phyloP scores from a whole-genome alignment of 1,140 invertebrate species.

The Philopotamus ludificatus region DNA sequence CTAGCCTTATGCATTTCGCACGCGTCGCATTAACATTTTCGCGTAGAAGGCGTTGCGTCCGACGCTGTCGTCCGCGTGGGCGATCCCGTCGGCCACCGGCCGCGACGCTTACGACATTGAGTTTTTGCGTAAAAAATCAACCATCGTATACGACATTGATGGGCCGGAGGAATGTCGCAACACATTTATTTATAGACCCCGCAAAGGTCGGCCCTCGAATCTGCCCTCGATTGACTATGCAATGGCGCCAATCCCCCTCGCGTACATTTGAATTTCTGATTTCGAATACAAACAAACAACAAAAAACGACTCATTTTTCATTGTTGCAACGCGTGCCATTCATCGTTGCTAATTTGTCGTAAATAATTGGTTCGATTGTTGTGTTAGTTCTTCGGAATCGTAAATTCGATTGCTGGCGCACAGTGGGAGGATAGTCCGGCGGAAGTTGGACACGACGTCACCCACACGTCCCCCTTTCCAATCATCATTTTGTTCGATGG shows the following conservation, averaged over 20 bases:
- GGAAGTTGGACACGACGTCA: slow-evolving; percentile 1
- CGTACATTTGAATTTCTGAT: no score
- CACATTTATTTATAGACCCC: background rate
- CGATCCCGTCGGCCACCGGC: background rate
- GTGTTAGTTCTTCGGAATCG: background rate
- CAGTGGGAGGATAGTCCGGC: background rate
- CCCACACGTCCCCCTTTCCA: background rate
- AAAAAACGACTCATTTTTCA: background rate
- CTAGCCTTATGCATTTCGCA: no score
- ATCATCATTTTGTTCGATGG: background rate
- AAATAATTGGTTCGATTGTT: background rate
- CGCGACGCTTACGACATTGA: background rate
- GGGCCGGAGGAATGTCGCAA: background rate
- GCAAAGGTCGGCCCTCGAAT: background rate
- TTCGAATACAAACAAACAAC: no score
- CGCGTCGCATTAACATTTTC: no score
- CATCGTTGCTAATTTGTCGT: background rate
- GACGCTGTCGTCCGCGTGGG: background rate
- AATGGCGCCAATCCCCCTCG: no score
- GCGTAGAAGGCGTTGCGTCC: no score
- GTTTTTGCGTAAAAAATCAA: background rate
- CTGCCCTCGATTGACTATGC: background rate
- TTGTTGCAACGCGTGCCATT: background rate
- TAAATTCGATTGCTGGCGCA: background rate
- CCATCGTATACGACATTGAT: background rate